Conservation (phyloP, 2,113 vertebrate species). For the Varanus salvator region DNA sequence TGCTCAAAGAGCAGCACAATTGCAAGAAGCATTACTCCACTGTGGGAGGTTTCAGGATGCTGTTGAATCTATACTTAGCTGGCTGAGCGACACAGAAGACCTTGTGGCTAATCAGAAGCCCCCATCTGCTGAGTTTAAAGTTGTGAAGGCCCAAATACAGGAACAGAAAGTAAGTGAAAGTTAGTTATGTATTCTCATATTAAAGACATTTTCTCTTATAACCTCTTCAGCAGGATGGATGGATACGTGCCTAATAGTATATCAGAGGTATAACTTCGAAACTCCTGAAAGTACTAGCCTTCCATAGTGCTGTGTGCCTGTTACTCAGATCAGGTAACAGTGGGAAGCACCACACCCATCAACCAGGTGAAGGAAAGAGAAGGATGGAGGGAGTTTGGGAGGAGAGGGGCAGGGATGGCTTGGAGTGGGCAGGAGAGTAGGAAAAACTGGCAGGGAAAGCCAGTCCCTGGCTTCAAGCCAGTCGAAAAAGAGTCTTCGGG, state of each 20-base stretch:
- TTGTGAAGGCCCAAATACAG: constrained; percentile 98
- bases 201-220: neutral
- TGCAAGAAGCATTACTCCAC: constrained; percentile 94
- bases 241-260: neutral
- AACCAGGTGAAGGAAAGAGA: too few relatives aligned
- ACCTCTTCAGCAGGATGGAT: neutral
- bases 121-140: constrained; percentile 96
- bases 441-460: neutral
- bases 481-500: neutral
- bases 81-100: constrained; percentile 96
- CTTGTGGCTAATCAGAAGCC: constrained; percentile 95
- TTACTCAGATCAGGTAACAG: neutral
- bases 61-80: constrained; percentile 95
- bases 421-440: neutral
- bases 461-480: neutral
- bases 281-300: neutral
- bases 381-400: neutral
- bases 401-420: neutral
- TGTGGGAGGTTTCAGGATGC: constrained; percentile 98
- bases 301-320: neutral
- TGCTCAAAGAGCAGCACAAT: constrained; percentile 90
- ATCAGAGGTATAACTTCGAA: neutral
- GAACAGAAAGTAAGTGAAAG: constrained; percentile 91
- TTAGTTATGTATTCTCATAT: neutral
- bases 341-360: neutral